phyloP scores from a whole-genome alignment of 2,888 invertebrate genomes.

The Charanyca ferruginea region DNA sequence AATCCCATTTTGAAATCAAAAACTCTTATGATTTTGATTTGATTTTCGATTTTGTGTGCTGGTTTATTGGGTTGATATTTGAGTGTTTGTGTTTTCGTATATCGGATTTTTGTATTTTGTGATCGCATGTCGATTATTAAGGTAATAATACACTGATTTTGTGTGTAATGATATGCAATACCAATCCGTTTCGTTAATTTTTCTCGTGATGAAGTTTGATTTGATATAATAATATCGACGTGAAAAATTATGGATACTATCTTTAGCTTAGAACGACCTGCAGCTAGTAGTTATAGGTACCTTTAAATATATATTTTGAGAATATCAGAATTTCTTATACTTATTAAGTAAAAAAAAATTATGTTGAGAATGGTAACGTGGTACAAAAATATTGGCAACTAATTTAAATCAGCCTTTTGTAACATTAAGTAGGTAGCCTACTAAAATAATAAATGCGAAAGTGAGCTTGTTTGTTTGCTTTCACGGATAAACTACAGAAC shows the following conservation, averaged over 20 bases:
- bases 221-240: not conserved
- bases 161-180: conserved; percentile 47
- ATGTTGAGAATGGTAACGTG: too few relatives aligned
- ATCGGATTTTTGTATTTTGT: conserved; percentile 34
- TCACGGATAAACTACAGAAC: too few relatives aligned
- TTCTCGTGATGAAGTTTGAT: conserved; percentile 18
- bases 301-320: too few relatives aligned
- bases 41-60: conserved; percentile 48
- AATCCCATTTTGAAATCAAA: conserved; percentile 65
- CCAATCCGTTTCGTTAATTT: conserved; percentile 25
- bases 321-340: too few relatives aligned
- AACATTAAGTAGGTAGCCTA: too few relatives aligned
- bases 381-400: too few relatives aligned
- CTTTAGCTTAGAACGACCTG: not conserved
- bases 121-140: conserved; percentile 55
- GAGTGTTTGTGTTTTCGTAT: conserved; percentile 28
- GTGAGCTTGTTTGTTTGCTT: too few relatives aligned
- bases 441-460: too few relatives aligned
- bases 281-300: too few relatives aligned
- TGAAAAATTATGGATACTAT: not conserved
- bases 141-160: conserved; percentile 56
- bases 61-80: conserved; percentile 44
- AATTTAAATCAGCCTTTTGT: too few relatives aligned
- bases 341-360: too few relatives aligned
- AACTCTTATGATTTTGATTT: conserved; percentile 42